Evolutionary conservation across 1,140 invertebrate species (phyloP).

Genomic region (Proctacanthus coquilletti): DNA sequence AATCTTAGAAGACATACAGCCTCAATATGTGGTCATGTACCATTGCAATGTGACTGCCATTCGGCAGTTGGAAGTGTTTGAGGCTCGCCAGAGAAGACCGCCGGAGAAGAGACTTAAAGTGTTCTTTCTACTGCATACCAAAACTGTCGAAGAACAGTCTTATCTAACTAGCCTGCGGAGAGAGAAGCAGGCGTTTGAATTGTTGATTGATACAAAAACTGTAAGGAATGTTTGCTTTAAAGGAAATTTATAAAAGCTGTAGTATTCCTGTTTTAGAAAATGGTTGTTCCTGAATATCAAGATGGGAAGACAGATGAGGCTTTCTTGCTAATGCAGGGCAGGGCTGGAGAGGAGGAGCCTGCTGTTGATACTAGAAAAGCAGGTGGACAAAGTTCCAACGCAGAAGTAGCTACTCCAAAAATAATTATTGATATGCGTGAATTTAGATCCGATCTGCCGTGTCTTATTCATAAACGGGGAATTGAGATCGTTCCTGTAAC

Average conservation of each 20-base stretch:
- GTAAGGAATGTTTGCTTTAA: conserved; percentile 37
- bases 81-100: conserved; percentile 53
- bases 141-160: conserved; percentile 88
- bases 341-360: conserved; percentile 16
- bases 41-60: conserved; percentile 76
- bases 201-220: conserved; percentile 78
- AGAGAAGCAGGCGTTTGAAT: conserved; percentile 91
- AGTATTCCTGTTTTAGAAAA: conserved; percentile 43
- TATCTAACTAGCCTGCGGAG: conserved; percentile 77
- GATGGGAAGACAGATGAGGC: conserved; percentile 69
- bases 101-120: conserved; percentile 46
- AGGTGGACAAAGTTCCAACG: conserved; percentile 29
- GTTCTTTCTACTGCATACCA: conserved; percentile 80
- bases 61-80: conserved; percentile 70
- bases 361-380: conserved; percentile 43
- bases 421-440: conserved; percentile 97
- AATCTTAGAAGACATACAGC: conserved; percentile 49
- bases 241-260: background rate
- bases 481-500: conserved; percentile 88
- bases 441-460: conserved; percentile 91
- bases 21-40: conserved; percentile 80
- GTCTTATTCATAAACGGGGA: conserved; percentile 80
- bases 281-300: conserved; percentile 84
- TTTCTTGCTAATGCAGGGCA: conserved; percentile 34
- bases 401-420: conserved; percentile 32